Conservation (phyloP, 2,888 invertebrate species). For the Drosophila formosana region DNA sequence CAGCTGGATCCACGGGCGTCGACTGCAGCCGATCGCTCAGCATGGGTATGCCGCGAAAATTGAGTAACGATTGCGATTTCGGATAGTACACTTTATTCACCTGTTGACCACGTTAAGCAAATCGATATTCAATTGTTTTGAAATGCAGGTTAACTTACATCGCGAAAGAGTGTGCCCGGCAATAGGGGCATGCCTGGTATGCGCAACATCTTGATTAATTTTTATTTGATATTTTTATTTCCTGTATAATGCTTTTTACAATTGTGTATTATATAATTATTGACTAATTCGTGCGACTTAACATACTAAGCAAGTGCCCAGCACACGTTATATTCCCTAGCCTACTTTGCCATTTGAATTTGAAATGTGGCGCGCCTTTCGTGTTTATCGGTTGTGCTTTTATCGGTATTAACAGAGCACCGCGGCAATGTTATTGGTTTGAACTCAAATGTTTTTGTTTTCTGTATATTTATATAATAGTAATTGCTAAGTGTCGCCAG, state of each 20-base stretch:
- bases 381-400: background rate
- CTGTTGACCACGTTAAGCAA: constrained; percentile 18
- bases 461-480: too few relatives aligned
- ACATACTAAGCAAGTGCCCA: constrained; percentile 26
- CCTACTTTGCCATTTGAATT: constrained; percentile 36
- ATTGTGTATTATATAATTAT: constrained; percentile 31
- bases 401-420: constrained; percentile 1
- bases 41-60: constrained; percentile 87
- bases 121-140: background rate
- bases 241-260: constrained; percentile 16
- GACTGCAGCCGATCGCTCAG: constrained; percentile 88
- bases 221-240: constrained; percentile 32
- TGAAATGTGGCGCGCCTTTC: constrained; percentile 1
- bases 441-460: too few relatives aligned
- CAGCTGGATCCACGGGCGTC: constrained; percentile 86
- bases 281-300: constrained; percentile 38
- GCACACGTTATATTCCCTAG: background rate
- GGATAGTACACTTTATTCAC: constrained; percentile 82
- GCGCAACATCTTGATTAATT: constrained; percentile 85
- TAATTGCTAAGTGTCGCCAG: background rate
- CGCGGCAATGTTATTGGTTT: too few relatives aligned
- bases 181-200: constrained; percentile 90
- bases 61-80: constrained; percentile 88
- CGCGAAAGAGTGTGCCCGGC: constrained; percentile 90
- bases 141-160: constrained; percentile 86